phyloP scores from a whole-genome alignment of 2,888 invertebrate genomes.

The Sphaerophoria rueppellii region DNA sequence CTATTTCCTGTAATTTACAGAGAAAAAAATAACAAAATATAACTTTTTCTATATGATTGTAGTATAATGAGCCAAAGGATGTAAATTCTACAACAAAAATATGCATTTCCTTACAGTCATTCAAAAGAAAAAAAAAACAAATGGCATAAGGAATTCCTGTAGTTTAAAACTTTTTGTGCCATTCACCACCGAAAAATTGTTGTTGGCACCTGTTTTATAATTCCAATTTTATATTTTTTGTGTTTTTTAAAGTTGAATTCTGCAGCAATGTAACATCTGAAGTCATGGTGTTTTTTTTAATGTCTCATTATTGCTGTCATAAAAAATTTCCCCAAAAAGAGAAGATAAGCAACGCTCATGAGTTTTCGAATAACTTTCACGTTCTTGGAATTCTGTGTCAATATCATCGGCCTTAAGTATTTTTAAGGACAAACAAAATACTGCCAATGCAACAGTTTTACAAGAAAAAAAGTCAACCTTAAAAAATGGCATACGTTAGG shows the following conservation, averaged over 20 bases:
- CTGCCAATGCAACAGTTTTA: conserved; percentile 59
- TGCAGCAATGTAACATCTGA: not conserved
- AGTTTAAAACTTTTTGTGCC: conserved; percentile 63
- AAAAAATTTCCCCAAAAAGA: not conserved
- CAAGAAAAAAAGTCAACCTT: not conserved
- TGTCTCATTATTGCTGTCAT: not conserved
- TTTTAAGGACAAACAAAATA: conserved; percentile 24
- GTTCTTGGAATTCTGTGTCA: not conserved
- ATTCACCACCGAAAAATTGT: conserved; percentile 55
- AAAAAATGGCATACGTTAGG: not conserved
- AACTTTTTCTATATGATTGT: no score
- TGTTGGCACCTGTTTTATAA: conserved; percentile 54
- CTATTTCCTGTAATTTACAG: no score
- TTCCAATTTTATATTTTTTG: conserved; percentile 22
- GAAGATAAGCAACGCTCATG: no score
- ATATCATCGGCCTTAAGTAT: not conserved
- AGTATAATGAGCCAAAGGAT: no score
- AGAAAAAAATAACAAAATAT: no score
- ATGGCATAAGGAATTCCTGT: conserved; percentile 29
- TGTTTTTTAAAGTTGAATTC: not conserved
- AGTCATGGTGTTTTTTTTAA: not conserved
- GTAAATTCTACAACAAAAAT: not conserved
- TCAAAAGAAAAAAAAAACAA: not conserved
- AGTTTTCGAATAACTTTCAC: not conserved
- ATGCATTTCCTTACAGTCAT: conserved; percentile 7